Conservation (phyloP, 2,888 invertebrate species). For the Platypus cylindrus region DNA sequence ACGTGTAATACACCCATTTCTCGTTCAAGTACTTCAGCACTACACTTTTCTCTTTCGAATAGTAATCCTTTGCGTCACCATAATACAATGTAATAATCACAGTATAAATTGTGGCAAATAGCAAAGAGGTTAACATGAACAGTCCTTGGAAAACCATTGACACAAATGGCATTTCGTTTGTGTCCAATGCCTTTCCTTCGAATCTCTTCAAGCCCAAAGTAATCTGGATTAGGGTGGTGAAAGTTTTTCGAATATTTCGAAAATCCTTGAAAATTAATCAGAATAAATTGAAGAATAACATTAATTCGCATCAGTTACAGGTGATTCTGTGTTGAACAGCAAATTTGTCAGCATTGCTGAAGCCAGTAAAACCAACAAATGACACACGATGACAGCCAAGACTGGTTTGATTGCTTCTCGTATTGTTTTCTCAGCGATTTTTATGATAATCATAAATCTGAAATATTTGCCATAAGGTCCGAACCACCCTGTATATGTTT, state of each 20-base stretch:
- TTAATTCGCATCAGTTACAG: too few species aligned
- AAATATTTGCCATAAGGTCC: constrained; percentile 3
- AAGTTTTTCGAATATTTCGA: too few species aligned
- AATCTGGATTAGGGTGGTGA: too few species aligned
- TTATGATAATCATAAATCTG: constrained; percentile 20
- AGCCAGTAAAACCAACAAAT: too few species aligned
- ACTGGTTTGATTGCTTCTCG: constrained; percentile 16
- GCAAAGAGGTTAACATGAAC: constrained; percentile 18
- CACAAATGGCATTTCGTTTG: too few species aligned
- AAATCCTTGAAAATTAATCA: too few species aligned
- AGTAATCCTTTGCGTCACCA: constrained; percentile 19
- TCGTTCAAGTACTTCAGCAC: constrained; percentile 19
- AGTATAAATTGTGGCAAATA: constrained; percentile 18
- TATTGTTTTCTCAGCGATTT: constrained; percentile 24
- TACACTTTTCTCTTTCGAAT: constrained; percentile 13
- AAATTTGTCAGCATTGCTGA: too few species aligned
- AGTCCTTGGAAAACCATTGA: constrained; percentile 14
- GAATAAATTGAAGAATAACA: too few species aligned
- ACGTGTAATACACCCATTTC: constrained; percentile 17
- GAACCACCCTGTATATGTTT: too few species aligned
- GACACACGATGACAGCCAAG: constrained; percentile 17
- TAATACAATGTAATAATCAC: constrained; percentile 21
- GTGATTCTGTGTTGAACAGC: too few species aligned
- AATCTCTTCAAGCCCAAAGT: too few species aligned
- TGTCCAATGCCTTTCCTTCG: too few species aligned